phyloP scores from a whole-genome alignment of 2,888 invertebrate genomes.

The Chymomyza procnemis region DNA sequence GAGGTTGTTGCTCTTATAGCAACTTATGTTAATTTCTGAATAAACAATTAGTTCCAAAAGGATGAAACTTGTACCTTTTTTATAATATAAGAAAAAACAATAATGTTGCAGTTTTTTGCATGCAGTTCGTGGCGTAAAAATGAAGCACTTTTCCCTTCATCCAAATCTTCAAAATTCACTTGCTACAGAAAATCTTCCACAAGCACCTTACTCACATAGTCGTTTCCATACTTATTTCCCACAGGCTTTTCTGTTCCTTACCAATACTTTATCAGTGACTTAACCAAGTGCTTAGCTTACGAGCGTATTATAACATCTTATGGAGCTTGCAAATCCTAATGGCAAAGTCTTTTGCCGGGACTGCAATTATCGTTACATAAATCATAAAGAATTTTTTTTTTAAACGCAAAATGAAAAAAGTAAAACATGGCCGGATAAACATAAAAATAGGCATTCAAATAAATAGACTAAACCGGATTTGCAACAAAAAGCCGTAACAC shows the following conservation, averaged over 20 bases:
- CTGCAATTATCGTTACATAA: conserved; percentile 67
- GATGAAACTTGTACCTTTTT: too few relatives aligned
- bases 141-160: not conserved
- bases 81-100: too few relatives aligned
- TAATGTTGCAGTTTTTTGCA: too few relatives aligned
- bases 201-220: not conserved
- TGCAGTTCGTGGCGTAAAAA: too few relatives aligned
- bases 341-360: conserved; percentile 12
- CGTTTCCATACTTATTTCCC: not conserved
- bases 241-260: not conserved
- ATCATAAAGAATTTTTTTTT: conserved; percentile 55
- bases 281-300: conserved; percentile 14
- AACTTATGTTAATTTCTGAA: too few relatives aligned
- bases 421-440: conserved; percentile 55
- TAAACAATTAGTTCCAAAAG: too few relatives aligned
- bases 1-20: too few relatives aligned
- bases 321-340: not conserved
- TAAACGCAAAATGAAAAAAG: conserved; percentile 36
- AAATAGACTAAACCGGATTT: conserved; percentile 68
- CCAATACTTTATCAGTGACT: conserved; percentile 13
- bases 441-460: conserved; percentile 68
- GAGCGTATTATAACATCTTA: not conserved
- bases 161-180: too few relatives aligned
- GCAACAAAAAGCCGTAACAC: conserved; percentile 40
- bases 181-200: not conserved